Evolutionary conservation across 2,888 invertebrate genomes (phyloP), one percentile per base, ranked within the genome.

Genomic region (Galeruca laticollis): DNA sequence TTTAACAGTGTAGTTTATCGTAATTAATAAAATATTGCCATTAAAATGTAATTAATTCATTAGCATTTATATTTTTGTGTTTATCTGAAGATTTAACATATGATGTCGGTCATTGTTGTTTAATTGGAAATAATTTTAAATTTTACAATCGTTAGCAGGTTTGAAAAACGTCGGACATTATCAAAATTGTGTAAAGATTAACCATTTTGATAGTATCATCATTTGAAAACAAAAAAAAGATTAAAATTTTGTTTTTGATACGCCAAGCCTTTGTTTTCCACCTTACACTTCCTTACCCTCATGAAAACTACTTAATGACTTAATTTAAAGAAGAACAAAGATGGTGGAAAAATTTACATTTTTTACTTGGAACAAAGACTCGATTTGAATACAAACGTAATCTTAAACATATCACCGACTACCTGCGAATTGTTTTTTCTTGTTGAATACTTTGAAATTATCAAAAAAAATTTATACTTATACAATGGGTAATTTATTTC

Each of bases 121-220:
- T 64, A 72, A 68, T 69, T 69, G 61, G 64, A 63, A 68, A 68
- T 21, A 63, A 65, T 70, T 70, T 60, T 51, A 33, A 56, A 60
- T 20, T 67, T 60, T 64, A 62, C 59, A 40, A 35, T 54, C 64
- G 60, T 72, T 64, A 69, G 54, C 66, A 57, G 68, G 43, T 21
- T 37, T 60, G 64, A 64, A 64, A 40, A 66, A 54, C 51, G 51
- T 66, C 51, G 20, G 52, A 26, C 57, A 67, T 67, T 66, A 60
- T 18, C 15, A 60, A 67, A 67, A 67, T 59, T 56, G 26, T 64
- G 64, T 64, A 62, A 63, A 64, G 54, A 26, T 54, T 31, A 10
- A n/a, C 15, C 26, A 60, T 33, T 51, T 40, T 26, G 67, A 67
- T 67, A 49, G n/a, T 67, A 67, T 67, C 67, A 51, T 15, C 10